These are phyloP conservation scores for Oryctolagus cuniculus DNA, from an alignment of 2,113 vertebrate genomes.

Conservation along the genomic window DNA sequence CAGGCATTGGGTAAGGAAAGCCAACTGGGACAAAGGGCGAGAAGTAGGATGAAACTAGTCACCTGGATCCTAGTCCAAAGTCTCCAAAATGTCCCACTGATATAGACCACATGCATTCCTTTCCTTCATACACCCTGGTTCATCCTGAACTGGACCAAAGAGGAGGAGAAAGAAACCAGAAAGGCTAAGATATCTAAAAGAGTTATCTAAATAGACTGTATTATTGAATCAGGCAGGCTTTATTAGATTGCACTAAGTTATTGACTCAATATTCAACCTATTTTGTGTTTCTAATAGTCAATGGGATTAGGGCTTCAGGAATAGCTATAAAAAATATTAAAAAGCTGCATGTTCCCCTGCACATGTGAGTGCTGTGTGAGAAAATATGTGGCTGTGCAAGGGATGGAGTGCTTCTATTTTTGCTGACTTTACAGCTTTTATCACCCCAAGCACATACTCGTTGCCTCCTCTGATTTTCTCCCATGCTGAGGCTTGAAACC, in stretches of 20 bases:
- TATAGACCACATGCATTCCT: neutral
- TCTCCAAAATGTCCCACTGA: neutral
- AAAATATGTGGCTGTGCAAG: conserved; percentile 37
- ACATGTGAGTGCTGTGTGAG: conserved; percentile 31
- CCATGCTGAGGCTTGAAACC: conserved; percentile 47
- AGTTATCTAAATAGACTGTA: conserved; percentile 29
- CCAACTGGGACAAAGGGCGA: too few species aligned
- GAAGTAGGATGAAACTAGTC: neutral
- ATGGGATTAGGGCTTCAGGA: conserved; percentile 52
- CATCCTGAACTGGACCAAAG: neutral
- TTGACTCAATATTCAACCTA: conserved; percentile 54
- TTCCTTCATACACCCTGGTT: neutral
- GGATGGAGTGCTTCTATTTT: conserved; percentile 58
- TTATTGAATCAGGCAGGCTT: conserved; percentile 52
- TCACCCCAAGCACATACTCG: conserved; percentile 57
- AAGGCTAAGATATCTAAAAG: conserved; percentile 8
- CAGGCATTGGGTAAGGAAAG: neutral
- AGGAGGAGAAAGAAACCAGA: neutral
- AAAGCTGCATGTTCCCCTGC: conserved; percentile 3
- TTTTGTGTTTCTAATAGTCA: conserved; percentile 57
- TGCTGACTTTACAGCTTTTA: conserved; percentile 66
- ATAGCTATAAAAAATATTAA: conserved; percentile 48
- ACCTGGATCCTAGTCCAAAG: neutral
- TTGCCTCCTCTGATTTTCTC: conserved; percentile 58
- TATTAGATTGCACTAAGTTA: conserved; percentile 57